Evolutionary conservation across 64 coral and sea anemone species (phyloP).

Genomic region (Montipora sp.): DNA sequence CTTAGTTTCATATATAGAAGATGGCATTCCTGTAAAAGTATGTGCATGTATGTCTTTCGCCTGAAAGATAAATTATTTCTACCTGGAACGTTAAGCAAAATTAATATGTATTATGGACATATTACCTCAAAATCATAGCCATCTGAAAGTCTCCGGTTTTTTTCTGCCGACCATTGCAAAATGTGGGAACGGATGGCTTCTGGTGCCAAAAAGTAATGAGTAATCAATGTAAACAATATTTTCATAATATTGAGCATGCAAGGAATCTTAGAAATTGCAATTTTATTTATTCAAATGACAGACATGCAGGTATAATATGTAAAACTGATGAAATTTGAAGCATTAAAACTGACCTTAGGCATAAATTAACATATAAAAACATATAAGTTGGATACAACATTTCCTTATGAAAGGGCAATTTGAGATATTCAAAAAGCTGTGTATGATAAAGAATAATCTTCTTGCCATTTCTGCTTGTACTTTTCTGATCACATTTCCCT

Average conservation of each 20-base stretch:
- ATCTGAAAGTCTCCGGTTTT: constrained; percentile 59
- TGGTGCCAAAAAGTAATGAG: constrained; percentile 20
- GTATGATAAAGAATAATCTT: not conserved
- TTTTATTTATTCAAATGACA: not conserved
- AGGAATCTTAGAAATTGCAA: constrained; percentile 13
- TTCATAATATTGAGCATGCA: constrained; percentile 18
- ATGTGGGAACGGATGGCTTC: constrained; percentile 68
- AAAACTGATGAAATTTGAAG: constrained; percentile 3
- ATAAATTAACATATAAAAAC: not conserved
- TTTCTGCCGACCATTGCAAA: constrained; percentile 34
- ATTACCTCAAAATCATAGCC: constrained; percentile 70
- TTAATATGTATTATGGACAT: constrained; percentile 17
- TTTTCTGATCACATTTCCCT: not conserved
- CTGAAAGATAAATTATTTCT: constrained; percentile 11
- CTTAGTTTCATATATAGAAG: constrained; percentile 20
- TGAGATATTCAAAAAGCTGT: not conserved
- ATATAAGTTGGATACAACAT: not conserved
- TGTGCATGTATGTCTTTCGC: not conserved
- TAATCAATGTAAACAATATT: not conserved
- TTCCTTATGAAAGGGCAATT: not conserved
- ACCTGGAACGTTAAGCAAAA: constrained; percentile 19
- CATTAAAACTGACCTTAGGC: not conserved
- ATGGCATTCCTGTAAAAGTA: constrained; percentile 7
- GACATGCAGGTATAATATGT: not conserved
- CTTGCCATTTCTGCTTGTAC: constrained; percentile 4